Percentiles rank a stretch among this genome's conserved stretches.
Evolutionary conservation across 2,888 invertebrate genomes (phyloP).

Genomic region (Adela reaumurella): DNA sequence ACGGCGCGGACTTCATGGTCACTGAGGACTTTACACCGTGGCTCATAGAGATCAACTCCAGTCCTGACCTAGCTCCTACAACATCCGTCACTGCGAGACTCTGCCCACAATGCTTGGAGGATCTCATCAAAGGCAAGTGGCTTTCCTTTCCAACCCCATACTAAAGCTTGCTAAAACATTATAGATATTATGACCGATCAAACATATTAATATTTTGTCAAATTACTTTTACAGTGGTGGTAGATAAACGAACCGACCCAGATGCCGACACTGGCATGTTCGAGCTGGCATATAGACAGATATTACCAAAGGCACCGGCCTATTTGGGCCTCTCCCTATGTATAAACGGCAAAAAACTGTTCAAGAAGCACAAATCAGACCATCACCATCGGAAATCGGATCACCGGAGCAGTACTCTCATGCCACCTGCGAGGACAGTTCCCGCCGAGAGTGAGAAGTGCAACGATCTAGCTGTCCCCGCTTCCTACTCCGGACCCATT

Average conservation of each 20-base stretch:
- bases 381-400: conserved; percentile 38
- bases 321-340: conserved; percentile 73
- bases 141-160: too few relatives aligned
- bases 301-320: conserved; percentile 73
- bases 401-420: conserved; percentile 26
- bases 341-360: conserved; percentile 62
- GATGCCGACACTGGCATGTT: conserved; percentile 79
- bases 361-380: conserved; percentile 37
- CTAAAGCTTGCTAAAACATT: too few relatives aligned
- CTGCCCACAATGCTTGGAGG: conserved; percentile 85
- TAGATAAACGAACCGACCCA: conserved; percentile 68
- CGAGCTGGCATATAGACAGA: conserved; percentile 75
- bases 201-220: too few relatives aligned
- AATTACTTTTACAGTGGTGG: conserved; percentile 74
- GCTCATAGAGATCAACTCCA: conserved; percentile 93
- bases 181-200: too few relatives aligned
- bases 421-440: conserved; percentile 20
- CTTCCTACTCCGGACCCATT: conserved; percentile 60
- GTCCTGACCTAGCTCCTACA: conserved; percentile 88
- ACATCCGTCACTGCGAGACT: conserved; percentile 85
- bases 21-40: conserved; percentile 84
- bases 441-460: conserved; percentile 25
- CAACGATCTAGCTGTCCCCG: conserved; percentile 32
- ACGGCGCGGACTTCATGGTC: conserved; percentile 94
- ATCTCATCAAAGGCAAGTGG: conserved; percentile 79